Percentiles rank a stretch among this genome's conserved stretches.
These are phyloP conservation scores for Plectrocnemia conspersa DNA, from an alignment of 1,140 invertebrate genomes.

Conservation along the genomic window DNA sequence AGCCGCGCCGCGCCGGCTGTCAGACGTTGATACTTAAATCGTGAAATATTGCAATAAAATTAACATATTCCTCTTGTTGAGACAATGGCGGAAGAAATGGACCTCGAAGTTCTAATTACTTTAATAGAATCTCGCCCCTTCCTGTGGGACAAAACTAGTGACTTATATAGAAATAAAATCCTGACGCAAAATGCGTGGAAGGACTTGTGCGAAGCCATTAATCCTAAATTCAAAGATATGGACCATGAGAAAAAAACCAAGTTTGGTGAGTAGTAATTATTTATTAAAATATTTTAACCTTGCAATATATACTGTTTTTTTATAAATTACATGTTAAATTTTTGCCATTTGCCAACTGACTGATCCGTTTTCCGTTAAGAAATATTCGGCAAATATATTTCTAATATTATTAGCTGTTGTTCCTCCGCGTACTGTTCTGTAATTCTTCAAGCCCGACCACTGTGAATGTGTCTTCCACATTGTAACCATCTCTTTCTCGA, in stretches of 20 bases:
- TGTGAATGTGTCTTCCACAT: slow-evolving; percentile 34
- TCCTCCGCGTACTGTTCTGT: background rate
- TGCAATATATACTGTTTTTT: background rate
- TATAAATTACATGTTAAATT: slow-evolving; percentile 1
- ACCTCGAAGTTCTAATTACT: background rate
- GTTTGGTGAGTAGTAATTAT: slow-evolving; percentile 2
- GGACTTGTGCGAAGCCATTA: background rate
- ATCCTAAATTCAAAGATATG: background rate
- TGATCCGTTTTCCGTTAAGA: slow-evolving; percentile 3
- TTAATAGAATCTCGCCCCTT: background rate
- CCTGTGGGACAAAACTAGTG: background rate
- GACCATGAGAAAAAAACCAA: background rate
- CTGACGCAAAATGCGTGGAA: background rate
- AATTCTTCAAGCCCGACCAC: slow-evolving; percentile 11
- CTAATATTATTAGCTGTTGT: slow-evolving; percentile 1
- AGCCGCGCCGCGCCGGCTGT: no score
- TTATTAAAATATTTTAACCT: slow-evolving; percentile 1
- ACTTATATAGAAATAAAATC: background rate
- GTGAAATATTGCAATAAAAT: no score
- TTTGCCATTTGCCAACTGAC: slow-evolving; percentile 3
- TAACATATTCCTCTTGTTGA: no score
- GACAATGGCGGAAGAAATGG: background rate
- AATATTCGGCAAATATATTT: background rate
- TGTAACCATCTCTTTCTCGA: slow-evolving; percentile 37
- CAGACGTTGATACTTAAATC: no score